phyloP scores from a whole-genome alignment of 1,140 invertebrate species.

The Bombus vancouverensis region DNA sequence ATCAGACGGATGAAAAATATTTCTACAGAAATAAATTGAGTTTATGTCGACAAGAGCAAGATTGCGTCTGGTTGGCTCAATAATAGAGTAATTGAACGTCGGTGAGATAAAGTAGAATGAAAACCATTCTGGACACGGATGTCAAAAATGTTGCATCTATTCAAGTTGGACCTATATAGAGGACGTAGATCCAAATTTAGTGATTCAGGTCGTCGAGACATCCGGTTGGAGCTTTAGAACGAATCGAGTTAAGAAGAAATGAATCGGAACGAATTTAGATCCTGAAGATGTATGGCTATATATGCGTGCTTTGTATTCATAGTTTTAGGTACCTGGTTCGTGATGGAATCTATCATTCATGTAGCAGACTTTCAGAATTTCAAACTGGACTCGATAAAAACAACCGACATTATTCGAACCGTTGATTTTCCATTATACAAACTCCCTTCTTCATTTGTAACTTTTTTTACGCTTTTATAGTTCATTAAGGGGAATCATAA shows the following conservation, averaged over 20 bases:
- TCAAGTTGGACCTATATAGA: neutral
- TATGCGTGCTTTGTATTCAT: slow-evolving; percentile 16
- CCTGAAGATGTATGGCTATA: neutral
- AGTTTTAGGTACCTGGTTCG: slow-evolving; percentile 3
- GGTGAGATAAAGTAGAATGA: neutral
- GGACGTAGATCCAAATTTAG: neutral
- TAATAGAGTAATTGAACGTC: too few species aligned
- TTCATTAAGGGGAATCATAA: neutral
- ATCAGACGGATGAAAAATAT: neutral
- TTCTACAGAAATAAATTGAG: too few species aligned
- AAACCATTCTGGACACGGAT: neutral
- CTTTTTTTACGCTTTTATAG: neutral
- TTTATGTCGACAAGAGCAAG: too few species aligned
- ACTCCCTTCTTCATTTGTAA: neutral
- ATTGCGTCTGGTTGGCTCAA: too few species aligned
- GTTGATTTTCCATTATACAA: neutral
- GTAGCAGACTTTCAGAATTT: neutral
- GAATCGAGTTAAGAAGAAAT: slow-evolving; percentile 27
- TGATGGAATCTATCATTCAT: slow-evolving; percentile 5
- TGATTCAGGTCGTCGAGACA: slow-evolving; percentile 1
- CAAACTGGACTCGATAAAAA: neutral
- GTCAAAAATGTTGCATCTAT: neutral
- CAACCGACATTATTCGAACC: neutral
- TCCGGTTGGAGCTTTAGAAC: neutral
- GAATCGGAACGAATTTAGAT: slow-evolving; percentile 27